Percentiles rank a stretch among this genome's conserved stretches.
These are phyloP conservation scores for Drosophila rubida DNA, from an alignment of 2,888 invertebrate species.

Conservation along the genomic window DNA sequence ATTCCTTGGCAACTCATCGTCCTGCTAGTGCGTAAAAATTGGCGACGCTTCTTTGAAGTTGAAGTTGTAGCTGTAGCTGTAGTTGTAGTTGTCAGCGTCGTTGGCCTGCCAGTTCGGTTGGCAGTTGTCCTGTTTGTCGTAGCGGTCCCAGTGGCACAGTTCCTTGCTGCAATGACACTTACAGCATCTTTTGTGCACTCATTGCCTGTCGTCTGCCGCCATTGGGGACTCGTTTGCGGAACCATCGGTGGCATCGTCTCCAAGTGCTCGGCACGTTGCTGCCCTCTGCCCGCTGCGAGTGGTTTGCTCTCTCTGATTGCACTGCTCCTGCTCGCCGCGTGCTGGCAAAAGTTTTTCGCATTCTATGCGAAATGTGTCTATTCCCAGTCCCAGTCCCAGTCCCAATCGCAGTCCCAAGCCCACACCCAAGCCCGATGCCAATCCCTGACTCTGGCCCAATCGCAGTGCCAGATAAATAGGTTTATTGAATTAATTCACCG, in stretches of 20 bases:
- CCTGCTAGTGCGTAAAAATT: constrained; percentile 58
- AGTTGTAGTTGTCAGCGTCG: constrained; percentile 11
- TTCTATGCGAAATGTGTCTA: constrained; percentile 59
- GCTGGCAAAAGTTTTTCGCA: constrained; percentile 71
- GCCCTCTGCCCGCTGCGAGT: constrained; percentile 34
- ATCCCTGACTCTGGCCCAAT: constrained; percentile 28
- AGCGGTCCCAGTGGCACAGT: constrained; percentile 71
- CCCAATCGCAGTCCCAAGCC: too few species aligned
- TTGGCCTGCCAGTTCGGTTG: not conserved
- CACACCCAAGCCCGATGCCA: constrained; percentile 10
- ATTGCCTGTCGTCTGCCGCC: constrained; percentile 61
- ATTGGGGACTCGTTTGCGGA: constrained; percentile 76
- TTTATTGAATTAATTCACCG: constrained; percentile 75
- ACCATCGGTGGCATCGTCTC: constrained; percentile 53
- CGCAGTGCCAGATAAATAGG: constrained; percentile 66
- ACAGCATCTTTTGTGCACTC: constrained; percentile 68
- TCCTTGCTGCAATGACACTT: constrained; percentile 73
- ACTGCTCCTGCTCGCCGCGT: constrained; percentile 46
- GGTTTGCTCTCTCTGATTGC: constrained; percentile 60
- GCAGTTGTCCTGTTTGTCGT: constrained; percentile 22
- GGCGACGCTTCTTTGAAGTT: constrained; percentile 51
- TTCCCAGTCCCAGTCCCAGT: constrained; percentile 32
- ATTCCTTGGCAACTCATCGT: constrained; percentile 53
- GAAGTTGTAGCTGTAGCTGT: not conserved
- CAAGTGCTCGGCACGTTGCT: constrained; percentile 42